Evolutionary conservation across 2,888 invertebrate species (phyloP).

Genomic region (Nezara viridula): DNA sequence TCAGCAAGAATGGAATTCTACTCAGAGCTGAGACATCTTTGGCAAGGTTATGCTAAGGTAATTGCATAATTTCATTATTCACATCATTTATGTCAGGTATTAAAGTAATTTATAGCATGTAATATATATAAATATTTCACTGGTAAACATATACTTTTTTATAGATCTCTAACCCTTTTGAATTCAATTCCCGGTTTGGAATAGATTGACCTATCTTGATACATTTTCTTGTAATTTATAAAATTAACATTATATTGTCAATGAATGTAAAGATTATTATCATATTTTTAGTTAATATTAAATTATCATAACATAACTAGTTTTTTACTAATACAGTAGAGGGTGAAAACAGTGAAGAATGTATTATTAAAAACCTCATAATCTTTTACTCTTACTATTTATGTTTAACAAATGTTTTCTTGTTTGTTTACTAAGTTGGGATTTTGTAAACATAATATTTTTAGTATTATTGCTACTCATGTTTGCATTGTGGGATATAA

Average conservation of each 20-base stretch:
- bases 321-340: neutral
- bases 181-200: neutral
- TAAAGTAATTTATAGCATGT: constrained; percentile 17
- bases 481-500: neutral
- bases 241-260: neutral
- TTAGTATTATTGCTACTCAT: neutral
- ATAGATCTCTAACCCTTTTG: neutral
- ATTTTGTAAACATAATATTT: neutral
- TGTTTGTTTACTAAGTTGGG: neutral
- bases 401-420: neutral
- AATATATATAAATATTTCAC: neutral
- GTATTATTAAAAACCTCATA: neutral
- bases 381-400: neutral
- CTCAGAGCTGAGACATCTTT: constrained; percentile 61
- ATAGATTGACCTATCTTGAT: neutral
- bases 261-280: neutral
- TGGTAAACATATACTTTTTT: neutral
- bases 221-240: neutral
- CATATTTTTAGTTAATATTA: neutral
- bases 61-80: constrained; percentile 29
- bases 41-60: constrained; percentile 65
- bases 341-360: neutral
- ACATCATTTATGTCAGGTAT: constrained; percentile 37
- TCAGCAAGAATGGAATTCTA: constrained; percentile 64
- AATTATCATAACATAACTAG: neutral